phyloP scores from a whole-genome alignment of 2,797 vertebrate species.

The Peromyscus melanophrys region DNA sequence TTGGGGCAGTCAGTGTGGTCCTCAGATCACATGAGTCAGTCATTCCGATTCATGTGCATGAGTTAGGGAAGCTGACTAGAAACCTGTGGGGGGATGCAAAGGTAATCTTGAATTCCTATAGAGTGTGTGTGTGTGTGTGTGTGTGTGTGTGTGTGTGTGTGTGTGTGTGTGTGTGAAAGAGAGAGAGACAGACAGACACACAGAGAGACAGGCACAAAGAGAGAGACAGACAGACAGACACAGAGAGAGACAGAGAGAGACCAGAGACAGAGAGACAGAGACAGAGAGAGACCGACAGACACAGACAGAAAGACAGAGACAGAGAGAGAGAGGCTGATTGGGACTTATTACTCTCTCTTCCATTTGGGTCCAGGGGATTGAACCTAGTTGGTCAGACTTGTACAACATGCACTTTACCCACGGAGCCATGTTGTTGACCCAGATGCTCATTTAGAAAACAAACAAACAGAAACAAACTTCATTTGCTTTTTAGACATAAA shows the following conservation, averaged over 20 bases:
- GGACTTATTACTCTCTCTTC: neutral
- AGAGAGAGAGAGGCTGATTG: neutral
- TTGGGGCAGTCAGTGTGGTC: neutral
- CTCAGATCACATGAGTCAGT: neutral
- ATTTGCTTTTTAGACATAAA: slow-evolving; percentile 29
- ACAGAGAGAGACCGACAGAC: too few species aligned
- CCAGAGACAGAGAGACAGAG: too few species aligned
- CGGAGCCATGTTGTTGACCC: neutral
- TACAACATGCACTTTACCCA: neutral
- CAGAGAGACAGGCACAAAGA: neutral
- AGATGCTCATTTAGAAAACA: neutral
- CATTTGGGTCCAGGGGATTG: neutral
- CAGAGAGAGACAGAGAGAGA: too few species aligned
- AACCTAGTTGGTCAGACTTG: neutral
- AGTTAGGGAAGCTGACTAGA: slow-evolving; percentile 20
- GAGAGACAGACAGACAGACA: neutral
- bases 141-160: neutral
- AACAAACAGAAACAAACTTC: neutral
- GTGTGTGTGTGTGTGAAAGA: neutral
- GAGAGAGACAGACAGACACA: neutral
- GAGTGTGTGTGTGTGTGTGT: neutral
- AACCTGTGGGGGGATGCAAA: neutral
- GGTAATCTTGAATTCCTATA: neutral
- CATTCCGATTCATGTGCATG: neutral
- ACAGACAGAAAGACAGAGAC: neutral